These are phyloP conservation scores for Anoplolepis gracilipes DNA, from an alignment of 1,140 invertebrate species.

Conservation along the genomic window DNA sequence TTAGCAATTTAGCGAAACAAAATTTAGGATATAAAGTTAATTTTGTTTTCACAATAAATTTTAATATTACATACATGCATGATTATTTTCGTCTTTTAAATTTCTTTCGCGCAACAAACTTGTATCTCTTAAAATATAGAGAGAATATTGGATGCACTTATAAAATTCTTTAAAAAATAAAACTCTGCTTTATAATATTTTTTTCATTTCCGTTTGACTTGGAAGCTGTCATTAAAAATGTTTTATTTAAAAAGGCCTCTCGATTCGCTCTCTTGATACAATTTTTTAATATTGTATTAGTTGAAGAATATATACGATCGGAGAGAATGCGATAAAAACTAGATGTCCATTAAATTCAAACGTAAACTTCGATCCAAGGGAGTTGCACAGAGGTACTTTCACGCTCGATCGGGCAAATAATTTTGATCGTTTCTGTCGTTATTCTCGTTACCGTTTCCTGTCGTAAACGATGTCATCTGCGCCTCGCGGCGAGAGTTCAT, in stretches of 20 bases:
- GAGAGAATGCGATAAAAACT: slow-evolving; percentile 12
- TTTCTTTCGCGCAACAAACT: not conserved
- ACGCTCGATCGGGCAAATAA: slow-evolving; percentile 47
- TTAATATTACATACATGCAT: not conserved
- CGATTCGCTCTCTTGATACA: not conserved
- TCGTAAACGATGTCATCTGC: slow-evolving; percentile 50
- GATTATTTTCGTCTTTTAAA: not conserved
- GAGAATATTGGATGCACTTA: not conserved
- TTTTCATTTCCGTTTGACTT: not conserved
- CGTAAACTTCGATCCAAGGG: slow-evolving; percentile 17
- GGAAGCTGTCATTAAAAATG: not conserved
- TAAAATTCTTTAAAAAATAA: not conserved
- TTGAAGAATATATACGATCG: not conserved
- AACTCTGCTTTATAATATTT: not conserved
- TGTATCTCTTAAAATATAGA: not conserved
- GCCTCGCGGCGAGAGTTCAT: slow-evolving; percentile 35
- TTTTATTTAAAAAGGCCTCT: not conserved
- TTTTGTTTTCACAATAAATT: not conserved
- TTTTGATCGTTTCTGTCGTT: slow-evolving; percentile 49
- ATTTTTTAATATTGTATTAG: not conserved
- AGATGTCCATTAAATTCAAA: slow-evolving; percentile 52
- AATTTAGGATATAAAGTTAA: not conserved
- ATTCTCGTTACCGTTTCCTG: not conserved
- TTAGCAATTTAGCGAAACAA: not conserved
- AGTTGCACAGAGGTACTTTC: slow-evolving; percentile 44